These are phyloP conservation scores for Tetrax tetrax DNA, from an alignment of 2,113 vertebrate species.

Conservation along the genomic window DNA sequence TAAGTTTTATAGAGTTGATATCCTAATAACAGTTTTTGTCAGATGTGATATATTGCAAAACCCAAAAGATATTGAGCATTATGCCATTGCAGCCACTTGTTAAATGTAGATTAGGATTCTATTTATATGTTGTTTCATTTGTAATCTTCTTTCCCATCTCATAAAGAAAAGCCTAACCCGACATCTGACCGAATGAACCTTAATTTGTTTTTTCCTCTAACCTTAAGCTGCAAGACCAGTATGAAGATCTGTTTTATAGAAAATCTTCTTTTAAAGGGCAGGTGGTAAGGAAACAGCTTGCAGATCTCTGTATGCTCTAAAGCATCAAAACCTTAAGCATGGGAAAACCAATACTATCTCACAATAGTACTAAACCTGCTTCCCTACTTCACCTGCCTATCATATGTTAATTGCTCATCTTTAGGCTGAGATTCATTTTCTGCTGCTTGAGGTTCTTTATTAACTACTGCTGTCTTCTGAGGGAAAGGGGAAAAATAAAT, in stretches of 20 bases:
- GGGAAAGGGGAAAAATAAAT: neutral
- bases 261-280: constrained; percentile 46
- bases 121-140: constrained; percentile 25
- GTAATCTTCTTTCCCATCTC: constrained; percentile 62
- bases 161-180: constrained; percentile 64
- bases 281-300: neutral
- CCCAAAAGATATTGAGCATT: neutral
- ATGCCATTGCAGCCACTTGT: neutral
- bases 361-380: constrained; percentile 2
- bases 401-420: neutral
- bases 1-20: neutral
- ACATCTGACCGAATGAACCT: constrained; percentile 64
- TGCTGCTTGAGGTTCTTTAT: neutral
- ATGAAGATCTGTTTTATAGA: constrained; percentile 54
- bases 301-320: neutral
- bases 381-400: neutral
- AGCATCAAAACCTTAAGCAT: neutral
- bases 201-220: constrained; percentile 54
- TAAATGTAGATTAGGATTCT: constrained; percentile 46
- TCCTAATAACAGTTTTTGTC: neutral
- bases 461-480: neutral
- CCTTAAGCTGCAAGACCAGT: constrained; percentile 63
- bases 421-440: neutral
- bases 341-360: neutral
- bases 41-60: neutral